A percentile compares a stretch with the other conserved stretches of the same genome.
Evolutionary conservation across 2,113 vertebrate genomes (phyloP).

Genomic region (Otis tarda): DNA sequence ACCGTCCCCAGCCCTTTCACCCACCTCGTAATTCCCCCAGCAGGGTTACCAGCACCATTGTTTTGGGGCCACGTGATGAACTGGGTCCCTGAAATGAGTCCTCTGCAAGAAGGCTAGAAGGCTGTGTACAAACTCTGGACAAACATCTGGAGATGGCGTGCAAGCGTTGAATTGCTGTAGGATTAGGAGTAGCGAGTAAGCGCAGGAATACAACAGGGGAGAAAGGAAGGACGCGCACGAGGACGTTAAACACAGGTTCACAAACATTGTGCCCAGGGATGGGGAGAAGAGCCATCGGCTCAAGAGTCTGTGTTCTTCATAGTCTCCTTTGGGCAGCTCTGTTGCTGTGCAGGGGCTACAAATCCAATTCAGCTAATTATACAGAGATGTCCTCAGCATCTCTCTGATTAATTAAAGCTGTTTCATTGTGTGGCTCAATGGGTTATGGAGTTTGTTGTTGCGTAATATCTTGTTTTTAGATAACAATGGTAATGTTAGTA

Average conservation of each 20-base stretch:
- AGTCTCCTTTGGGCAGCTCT: not conserved
- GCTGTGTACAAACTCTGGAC: not conserved
- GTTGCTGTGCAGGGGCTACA: not conserved
- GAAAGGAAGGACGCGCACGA: not conserved
- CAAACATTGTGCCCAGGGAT: accelerated
- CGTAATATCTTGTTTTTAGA: not conserved
- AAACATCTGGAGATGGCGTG: not conserved
- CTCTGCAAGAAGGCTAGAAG: not conserved
- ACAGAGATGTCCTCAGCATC: not conserved
- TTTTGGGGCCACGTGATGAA: not conserved
- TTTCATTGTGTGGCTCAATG: not conserved
- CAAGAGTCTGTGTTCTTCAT: not conserved
- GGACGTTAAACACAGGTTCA: not conserved
- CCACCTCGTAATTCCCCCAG: not conserved
- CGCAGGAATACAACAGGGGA: not conserved
- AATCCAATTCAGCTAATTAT: not conserved
- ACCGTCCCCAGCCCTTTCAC: not conserved
- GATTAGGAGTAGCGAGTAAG: not conserved
- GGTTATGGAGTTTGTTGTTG: not conserved
- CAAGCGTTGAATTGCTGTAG: not conserved
- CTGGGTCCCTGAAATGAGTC: not conserved
- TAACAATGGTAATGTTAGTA: not conserved
- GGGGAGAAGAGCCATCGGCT: not conserved
- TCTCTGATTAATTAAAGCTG: not conserved
- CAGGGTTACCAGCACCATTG: not conserved